These are phyloP conservation scores for Drosophila dunni DNA, from an alignment of 1,140 invertebrate genomes.

Conservation along the genomic window DNA sequence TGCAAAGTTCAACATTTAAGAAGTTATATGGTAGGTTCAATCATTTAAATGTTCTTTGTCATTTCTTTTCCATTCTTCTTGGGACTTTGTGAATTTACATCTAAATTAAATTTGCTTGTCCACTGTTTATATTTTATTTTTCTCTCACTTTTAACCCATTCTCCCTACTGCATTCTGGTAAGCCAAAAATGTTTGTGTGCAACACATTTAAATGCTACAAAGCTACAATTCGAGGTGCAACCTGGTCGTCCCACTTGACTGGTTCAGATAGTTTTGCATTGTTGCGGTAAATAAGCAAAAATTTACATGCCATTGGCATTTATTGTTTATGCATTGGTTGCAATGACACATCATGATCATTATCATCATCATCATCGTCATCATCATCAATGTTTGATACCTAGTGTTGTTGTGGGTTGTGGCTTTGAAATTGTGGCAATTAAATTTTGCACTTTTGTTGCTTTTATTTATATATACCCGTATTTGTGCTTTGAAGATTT, in stretches of 20 bases:
- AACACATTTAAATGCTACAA: constrained; percentile 54
- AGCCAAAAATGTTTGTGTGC: constrained; percentile 67
- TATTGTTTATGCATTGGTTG: constrained; percentile 74
- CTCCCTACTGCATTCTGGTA: constrained; percentile 53
- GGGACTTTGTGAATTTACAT: constrained; percentile 29
- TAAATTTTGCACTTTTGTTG: constrained; percentile 37
- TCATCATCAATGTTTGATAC: constrained; percentile 3
- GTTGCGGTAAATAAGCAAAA: constrained; percentile 78
- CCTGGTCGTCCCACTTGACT: constrained; percentile 1
- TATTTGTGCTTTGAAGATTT: constrained; percentile 20
- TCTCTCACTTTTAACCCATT: not conserved
- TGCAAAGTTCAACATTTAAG: too few species aligned
- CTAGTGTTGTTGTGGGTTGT: constrained; percentile 32
- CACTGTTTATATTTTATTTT: constrained; percentile 27
- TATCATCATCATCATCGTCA: constrained; percentile 29
- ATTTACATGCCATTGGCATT: constrained; percentile 75
- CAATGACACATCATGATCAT: constrained; percentile 40
- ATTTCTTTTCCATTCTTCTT: constrained; percentile 12
- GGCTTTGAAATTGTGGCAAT: constrained; percentile 68
- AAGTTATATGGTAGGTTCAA: too few species aligned
- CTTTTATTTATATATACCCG: not conserved
- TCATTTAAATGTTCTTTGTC: too few species aligned
- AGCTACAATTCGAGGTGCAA: constrained; percentile 22
- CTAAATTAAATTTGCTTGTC: constrained; percentile 70
- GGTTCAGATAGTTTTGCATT: constrained; percentile 69